Base-by-base conservation (phyloP, 2,888 invertebrate genomes). In the Malthinus seriepunctatus region DNA sequence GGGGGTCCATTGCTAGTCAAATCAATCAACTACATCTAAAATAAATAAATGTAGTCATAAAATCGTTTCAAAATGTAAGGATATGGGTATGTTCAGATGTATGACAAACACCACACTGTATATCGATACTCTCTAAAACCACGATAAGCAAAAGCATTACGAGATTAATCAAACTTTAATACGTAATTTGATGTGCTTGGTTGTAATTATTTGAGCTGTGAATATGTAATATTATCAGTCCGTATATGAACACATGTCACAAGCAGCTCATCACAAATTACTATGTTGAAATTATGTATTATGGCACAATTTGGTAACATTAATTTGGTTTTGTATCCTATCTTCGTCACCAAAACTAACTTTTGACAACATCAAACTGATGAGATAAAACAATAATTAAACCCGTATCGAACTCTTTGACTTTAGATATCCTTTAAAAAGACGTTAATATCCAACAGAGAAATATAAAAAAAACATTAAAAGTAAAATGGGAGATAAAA, bases 181-280 rank as follows among this genome's bases (percentile, higher is more conserved):
- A 33, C n/a, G 34, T 47, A 34, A 47, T 47, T 47, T 47, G 33
- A 33, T 33, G 32, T 34, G 47, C 47, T 33, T 32, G 32, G 33
- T 47, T 47, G 47, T 47, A 47, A 47, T 47, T 14, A 47, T 33
- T 47, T 47, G 47, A 7, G 47, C 33, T 47, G 33, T 47, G 33
- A 47, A 47, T 47, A 33, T 33, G 33, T 47, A 47, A 47, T 47
- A 33, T 33, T 47, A 47, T 47, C 32, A 32, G 47, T 32, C 33
- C 47, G 47, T 33, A 14, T 34, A 14, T 47, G 47, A 47, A 47
- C 47, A 33, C 47, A 47, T 47, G 47, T 47, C 47, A 47, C 33
- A 47, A 33, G 47, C 47, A 47, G 47, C 33, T 47, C 47, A 47
- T 47, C 47, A 33, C 47, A 47, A 47, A 47, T 47, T 47, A 47